A percentile compares a stretch with the other conserved stretches of the same genome.
Conservation (phyloP, 2,888 invertebrate species). For the Drosophila neoperkinsi region DNA sequence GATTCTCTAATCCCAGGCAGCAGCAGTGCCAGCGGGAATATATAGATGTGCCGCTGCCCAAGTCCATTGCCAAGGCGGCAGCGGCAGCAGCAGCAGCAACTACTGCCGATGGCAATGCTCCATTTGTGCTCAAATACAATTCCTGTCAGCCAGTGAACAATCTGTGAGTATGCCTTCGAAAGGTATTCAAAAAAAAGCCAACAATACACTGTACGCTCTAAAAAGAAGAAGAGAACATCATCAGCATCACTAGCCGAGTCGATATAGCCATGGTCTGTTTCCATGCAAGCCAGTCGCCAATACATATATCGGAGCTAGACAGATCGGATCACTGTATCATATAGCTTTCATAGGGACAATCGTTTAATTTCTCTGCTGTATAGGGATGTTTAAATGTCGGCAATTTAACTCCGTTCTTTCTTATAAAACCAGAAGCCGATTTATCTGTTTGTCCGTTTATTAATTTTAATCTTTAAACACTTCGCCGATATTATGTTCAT, state of each 20-base stretch:
- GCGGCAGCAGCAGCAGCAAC: slow-evolving; percentile 57
- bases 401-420: background rate
- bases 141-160: slow-evolving; percentile 82
- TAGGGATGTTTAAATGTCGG: background rate
- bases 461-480: background rate
- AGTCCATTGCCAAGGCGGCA: slow-evolving; percentile 83
- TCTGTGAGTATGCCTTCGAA: slow-evolving; percentile 67
- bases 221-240: background rate
- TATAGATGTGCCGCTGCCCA: slow-evolving; percentile 85
- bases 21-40: slow-evolving; percentile 84
- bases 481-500: background rate
- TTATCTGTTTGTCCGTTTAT: background rate
- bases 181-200: background rate
- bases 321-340: background rate
- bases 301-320: background rate
- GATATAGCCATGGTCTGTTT: background rate
- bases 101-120: slow-evolving; percentile 57
- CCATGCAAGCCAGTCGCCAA: background rate
- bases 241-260: background rate
- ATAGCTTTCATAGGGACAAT: background rate
- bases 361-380: background rate
- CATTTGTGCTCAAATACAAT: slow-evolving; percentile 83
- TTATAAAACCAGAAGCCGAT: background rate
- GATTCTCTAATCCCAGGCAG: slow-evolving; percentile 17
- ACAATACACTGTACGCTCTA: background rate